Base-by-base conservation (phyloP, 2,113 vertebrate species). In the Sisor rabdophorus region DNA sequence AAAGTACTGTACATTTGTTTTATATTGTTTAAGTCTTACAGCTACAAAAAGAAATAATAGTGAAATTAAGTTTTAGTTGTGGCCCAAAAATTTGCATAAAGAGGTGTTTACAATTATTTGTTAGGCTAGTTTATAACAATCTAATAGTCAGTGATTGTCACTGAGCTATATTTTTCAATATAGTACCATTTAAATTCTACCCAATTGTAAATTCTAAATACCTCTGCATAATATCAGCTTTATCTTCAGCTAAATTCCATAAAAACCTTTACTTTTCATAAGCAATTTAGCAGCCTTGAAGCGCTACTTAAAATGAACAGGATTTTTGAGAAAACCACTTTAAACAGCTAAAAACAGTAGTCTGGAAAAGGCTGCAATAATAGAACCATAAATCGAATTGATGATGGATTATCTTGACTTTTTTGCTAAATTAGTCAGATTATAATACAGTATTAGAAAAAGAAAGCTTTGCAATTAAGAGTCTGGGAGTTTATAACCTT, bases 331-430 rank as follows among this genome's bases (percentile, higher is more conserved):
- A 76, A 68, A 76, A 67, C 13, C 17, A 16, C 56, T 67, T 36
- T 68, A 56, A 53, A 76, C 63, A 76, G 63, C 36, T 68, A 32
- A 76, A 67, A 76, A 68, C 63, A 44, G 55, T 76, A 54, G 52
- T 56, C 16, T 54, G 52, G 17, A 30, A 36, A 56, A 55, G 32
- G 26, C 61, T 67, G 36, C 30, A 48, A 48, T 36, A 47, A 54
- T 36, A 65, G 52, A 76, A 76, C n/a, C 36, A 17, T 76, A 52
- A 76, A 68, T 36, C 53, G 64, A 76, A 76, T n/a, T 76, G 32
- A 54, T 76, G 74, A 76, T 76, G 53, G 74, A 76, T 76, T 56
- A 44, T 28, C 32, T 47, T 68, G 16, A 68, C 63, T 56, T 63
- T 67, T 56, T 52, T 56, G 44, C 74, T 55, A 53, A 68, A 76